Percentiles rank a stretch among this genome's conserved stretches.
Evolutionary conservation across 2,888 invertebrate genomes (phyloP).

Genomic region (Coecobrya sp.): DNA sequence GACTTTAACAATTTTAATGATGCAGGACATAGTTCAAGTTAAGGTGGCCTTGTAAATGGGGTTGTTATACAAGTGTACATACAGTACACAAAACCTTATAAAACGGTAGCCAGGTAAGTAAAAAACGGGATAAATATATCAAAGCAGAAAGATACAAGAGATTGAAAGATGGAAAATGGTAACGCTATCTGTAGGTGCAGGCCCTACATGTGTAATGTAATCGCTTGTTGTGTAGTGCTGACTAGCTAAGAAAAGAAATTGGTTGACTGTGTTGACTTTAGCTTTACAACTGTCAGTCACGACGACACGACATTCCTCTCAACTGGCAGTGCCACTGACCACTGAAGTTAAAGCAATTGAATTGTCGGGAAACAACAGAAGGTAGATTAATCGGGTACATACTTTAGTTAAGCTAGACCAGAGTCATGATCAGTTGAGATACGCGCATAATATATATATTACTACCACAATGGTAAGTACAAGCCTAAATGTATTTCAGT

Average conservation of each 20-base stretch:
- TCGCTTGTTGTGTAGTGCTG: not conserved
- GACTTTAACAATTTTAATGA: conserved; percentile 72
- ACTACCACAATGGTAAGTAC: not conserved
- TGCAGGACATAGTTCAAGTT: conserved; percentile 46
- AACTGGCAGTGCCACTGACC: conserved; percentile 32
- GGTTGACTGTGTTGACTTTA: conserved; percentile 58
- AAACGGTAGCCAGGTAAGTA: not conserved
- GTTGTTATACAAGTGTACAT: not conserved
- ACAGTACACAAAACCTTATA: not conserved
- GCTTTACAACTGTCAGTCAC: conserved; percentile 75
- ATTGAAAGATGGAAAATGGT: conserved; percentile 9
- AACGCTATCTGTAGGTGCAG: not conserved
- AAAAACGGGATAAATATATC: not conserved
- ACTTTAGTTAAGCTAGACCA: conserved; percentile 33
- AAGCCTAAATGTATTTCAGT: not conserved
- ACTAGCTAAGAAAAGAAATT: conserved; percentile 44
- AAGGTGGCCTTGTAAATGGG: conserved; percentile 41
- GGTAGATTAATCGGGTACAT: conserved; percentile 38
- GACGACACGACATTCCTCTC: conserved; percentile 76
- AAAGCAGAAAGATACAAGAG: not conserved
- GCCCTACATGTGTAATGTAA: not conserved
- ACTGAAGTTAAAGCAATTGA: not conserved
- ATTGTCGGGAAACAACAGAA: not conserved
- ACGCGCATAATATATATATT: not conserved
- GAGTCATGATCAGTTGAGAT: conserved; percentile 29